Evolutionary conservation across 1,140 invertebrate genomes (phyloP), one percentile per base, ranked within the genome.

Genomic region (Proales similis): DNA sequence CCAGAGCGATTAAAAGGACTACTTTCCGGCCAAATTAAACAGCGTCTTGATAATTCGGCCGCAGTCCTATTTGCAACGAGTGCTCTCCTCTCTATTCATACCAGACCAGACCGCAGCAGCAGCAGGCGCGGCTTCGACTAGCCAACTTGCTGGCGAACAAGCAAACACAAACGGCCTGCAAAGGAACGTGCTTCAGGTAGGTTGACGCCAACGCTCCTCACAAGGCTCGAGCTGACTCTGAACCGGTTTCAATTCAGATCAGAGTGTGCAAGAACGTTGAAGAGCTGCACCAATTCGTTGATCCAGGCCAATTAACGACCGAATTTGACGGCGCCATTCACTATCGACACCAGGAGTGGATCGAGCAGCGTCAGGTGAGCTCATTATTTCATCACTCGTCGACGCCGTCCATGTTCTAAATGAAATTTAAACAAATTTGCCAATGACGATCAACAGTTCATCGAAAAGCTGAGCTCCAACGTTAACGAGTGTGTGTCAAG

Each of bases 321-420:
- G 90, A 94, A 71, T 80, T 96, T 38, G 88, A 88, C 3, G 92
- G 92, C 6, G 79, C 82, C 64, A 79, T 95, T 51, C 82, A 84
- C 26, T 95, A 94, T 77, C 87, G 88, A 67, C 88, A 95, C 75
- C 82, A 86, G 47, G 88, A 92, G 69, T 97, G 91, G 91, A 91
- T 94, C 71, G 85, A 93, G 69, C 89, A 94, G 73, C 80, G 91
- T 81, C 86, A 91, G 74, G 91, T 95, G 78, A 83, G 83, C 81
- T 64, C 4, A 46, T 20, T 17, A 47, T 6, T 14, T 65, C 33
- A n/a, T 65, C 12, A 32, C 27, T 48, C 48, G 24, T 11, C 42
- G 14, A 5, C 12, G 7, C 82, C 94, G 67, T 91, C 94, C 73
- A 88, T 90, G 71, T 95, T 95, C 79, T 90, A 88, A 32, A 83